These are phyloP conservation scores for Carposina sasakii DNA, from an alignment of 1,140 invertebrate species.

Conservation along the genomic window DNA sequence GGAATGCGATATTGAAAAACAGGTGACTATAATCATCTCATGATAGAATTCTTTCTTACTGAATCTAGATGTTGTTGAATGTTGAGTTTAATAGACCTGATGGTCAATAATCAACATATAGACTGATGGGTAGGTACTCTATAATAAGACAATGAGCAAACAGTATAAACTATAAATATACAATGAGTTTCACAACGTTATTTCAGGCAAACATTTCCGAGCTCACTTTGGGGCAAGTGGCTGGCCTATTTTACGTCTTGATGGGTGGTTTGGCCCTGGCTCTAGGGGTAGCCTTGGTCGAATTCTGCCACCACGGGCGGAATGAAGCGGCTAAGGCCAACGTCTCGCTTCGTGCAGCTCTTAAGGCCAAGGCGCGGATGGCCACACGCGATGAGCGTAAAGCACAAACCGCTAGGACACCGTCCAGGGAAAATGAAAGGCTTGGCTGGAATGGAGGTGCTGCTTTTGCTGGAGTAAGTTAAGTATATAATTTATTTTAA, in stretches of 20 bases:
- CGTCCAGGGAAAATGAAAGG: conserved; percentile 46
- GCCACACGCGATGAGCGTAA: conserved; percentile 82
- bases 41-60: too few species aligned
- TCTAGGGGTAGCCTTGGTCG: conserved; percentile 89
- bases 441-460: conserved; percentile 63
- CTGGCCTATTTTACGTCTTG: conserved; percentile 99
- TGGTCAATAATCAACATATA: too few species aligned
- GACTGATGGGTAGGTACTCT: too few species aligned
- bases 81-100: too few species aligned
- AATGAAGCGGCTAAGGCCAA: conserved; percentile 86
- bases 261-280: conserved; percentile 93
- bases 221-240: conserved; percentile 96
- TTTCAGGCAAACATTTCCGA: too few species aligned
- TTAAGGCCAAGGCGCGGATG: conserved; percentile 89
- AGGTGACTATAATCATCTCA: conserved; percentile 27
- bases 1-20: conserved; percentile 32
- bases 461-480: conserved; percentile 60
- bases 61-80: too few species aligned
- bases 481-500: too few species aligned
- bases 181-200: too few species aligned
- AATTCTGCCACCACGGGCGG: conserved; percentile 94
- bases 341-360: conserved; percentile 85
- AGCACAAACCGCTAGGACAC: conserved; percentile 80
- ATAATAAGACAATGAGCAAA: too few species aligned
- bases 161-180: too few species aligned